Evolutionary conservation across 23 tunicate genomes (phyloP), one percentile per base, ranked within the genome.

Genomic region (Styela plicata): DNA sequence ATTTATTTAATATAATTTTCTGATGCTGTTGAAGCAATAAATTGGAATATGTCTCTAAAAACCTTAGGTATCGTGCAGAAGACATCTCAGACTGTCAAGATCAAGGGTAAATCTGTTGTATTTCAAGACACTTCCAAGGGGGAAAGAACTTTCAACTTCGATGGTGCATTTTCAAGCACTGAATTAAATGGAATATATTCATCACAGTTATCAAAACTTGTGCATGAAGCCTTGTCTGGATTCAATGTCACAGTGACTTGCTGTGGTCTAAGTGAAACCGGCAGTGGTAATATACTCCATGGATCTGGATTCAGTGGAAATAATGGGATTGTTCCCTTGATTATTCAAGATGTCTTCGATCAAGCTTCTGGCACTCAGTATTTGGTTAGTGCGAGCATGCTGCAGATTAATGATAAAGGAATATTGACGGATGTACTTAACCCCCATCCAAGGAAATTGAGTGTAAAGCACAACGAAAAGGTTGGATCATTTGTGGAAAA

Each of bases 211-310:
- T 21, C 77, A 21, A 30, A 34, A 22, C 24, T 71, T 21, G 77
- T 71, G 13, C 77, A 71, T 28, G 77, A 71, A 28, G 77, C 77
- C 5, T 71, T 71, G 17, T 71, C 77, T 30, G 77, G 77, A 27
- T 32, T 16, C 34, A 71, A 71, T 71, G 77, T 71, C 3, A 19
- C 32, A 13, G 34, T 71, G 7, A 71, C 77, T 5, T 71, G 77
- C 37, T 71, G 77, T 71, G 77, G 77, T 7, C 13, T 44, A 13
- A 44, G 13, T 44, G 57, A 44, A 44, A 44, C 13, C 57, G 77
- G 77, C 5, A 71, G 77, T 32, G 34, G 77, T 19, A 33, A 71
- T 28, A 34, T 32, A 21, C 17, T 71, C 2, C 35, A 71, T 5
- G 77, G 77, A 30, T 16, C 77, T 19, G 77, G 77, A 71, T 71